A percentile compares a stretch with the other conserved stretches of the same genome.
Conservation (phyloP, 30 jellyfish, hydroid and myxozoan genomes). For the Hydractinia echinata region DNA sequence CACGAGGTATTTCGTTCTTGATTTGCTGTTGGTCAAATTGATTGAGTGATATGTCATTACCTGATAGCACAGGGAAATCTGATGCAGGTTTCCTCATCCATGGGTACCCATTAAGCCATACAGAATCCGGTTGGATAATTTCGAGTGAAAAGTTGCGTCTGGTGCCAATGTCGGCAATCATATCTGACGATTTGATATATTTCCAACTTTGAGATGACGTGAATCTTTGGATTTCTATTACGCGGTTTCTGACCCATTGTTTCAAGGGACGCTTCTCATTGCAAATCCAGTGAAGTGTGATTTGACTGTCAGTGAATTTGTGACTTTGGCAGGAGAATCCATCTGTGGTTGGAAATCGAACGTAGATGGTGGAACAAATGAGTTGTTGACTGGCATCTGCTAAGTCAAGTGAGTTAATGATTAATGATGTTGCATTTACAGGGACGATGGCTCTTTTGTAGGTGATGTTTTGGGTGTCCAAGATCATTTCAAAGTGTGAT, state of each 20-base stretch:
- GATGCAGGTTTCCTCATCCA: neutral
- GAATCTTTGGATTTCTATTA: neutral
- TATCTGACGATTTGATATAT: constrained; percentile 18
- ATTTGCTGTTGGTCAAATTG: constrained; percentile 1
- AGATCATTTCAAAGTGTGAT: no score
- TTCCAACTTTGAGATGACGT: neutral
- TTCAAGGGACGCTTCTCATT: constrained; percentile 17
- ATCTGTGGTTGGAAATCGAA: neutral
- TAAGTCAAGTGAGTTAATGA: neutral
- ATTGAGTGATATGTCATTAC: neutral
- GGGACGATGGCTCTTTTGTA: no score
- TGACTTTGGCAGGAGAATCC: neutral
- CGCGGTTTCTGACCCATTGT: constrained; percentile 11
- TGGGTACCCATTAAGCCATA: constrained; percentile 19
- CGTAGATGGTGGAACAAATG: neutral
- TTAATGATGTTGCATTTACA: neutral
- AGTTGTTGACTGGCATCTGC: neutral
- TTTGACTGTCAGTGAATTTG: constrained; percentile 32
- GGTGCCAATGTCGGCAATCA: constrained; percentile 32
- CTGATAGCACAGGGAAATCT: constrained; percentile 21
- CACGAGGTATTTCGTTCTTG: constrained; percentile 1
- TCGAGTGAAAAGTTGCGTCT: constrained; percentile 21
- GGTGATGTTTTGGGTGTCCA: no score
- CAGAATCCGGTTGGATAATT: constrained; percentile 10
- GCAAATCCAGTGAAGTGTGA: constrained; percentile 14